Evolutionary conservation across 2,113 vertebrate genomes (phyloP).

Genomic region (Steatornis caripensis): DNA sequence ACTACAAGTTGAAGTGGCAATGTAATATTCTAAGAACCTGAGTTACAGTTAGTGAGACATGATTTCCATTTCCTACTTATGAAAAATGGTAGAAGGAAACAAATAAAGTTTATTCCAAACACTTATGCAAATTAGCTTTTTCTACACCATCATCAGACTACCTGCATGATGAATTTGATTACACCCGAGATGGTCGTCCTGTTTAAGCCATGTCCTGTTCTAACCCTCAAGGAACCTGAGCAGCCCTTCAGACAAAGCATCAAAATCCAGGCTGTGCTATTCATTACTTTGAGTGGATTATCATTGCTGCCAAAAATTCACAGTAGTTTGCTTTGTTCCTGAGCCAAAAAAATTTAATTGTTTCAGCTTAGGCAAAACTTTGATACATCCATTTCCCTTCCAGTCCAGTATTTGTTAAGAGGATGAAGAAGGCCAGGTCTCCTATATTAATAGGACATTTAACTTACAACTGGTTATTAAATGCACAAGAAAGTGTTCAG

Average conservation of each 20-base stretch:
- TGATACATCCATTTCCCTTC: slow-evolving; percentile 3
- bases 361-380: neutral
- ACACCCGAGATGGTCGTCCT: neutral
- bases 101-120: neutral
- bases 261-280: neutral
- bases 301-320: neutral
- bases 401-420: neutral
- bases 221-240: neutral
- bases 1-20: neutral
- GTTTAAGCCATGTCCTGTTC: neutral
- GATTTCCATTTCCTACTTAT: neutral
- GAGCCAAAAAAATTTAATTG: slow-evolving; percentile 28
- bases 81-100: neutral
- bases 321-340: neutral
- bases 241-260: neutral
- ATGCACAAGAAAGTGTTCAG: neutral
- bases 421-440: neutral
- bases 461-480: neutral
- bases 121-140: neutral
- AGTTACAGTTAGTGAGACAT: neutral
- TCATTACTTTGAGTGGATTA: neutral
- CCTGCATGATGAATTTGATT: neutral
- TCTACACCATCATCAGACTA: neutral
- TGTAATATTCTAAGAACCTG: neutral
- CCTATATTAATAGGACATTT: neutral